Evolutionary conservation across 2,113 vertebrate genomes (phyloP), one percentile per base, ranked within the genome.

Genomic region (Acanthisitta chloris): DNA sequence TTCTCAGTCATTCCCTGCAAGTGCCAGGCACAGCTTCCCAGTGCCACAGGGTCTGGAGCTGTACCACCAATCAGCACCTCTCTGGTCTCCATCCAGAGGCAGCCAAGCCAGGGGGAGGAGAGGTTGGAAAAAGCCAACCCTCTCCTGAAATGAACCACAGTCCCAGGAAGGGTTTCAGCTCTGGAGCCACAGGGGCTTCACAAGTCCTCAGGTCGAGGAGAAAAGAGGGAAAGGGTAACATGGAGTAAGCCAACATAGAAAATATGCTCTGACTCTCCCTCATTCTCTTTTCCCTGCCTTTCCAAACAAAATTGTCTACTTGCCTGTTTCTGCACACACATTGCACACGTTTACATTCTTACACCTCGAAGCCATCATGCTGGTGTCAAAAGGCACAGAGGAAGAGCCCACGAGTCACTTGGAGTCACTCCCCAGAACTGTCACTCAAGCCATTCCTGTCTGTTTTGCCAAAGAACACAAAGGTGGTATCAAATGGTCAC

Each of bases 291-390:
- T 77, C 17, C 19, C 71, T 34, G 9, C 31, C 14, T 88, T 74
- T 48, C 76, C 23, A 43, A 73, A 61, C 9, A 54, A 59, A 54
- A 24, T 12, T 28, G 13, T 4, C 12, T 38, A 9, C 62, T 69
- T 69, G 29, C n/a, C 25, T 57, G 1, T 34, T 65, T 17, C 14
- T 8, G 29, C 16, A 36, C 12, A 34, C 15, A 12, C n/a, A 10
- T 2, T 18, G 6, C 43, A 42, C 36, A 79, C n/a, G 8, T 46
- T 55, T 18, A n/a, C 29, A 15, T 5, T 7, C 0, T 1, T 2
- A 15, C 45, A 24, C 36, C 7, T 59, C 70, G 49, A 55, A 65
- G 65, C 40, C 69, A 72, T 16, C 21, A 23, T 2, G 8, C 21
- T 33, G 38, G 28, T 10, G 8, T 8, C 52, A 84, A 49, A 89